Conservation (phyloP, 2,113 vertebrate genomes). For the Neogobius melanostomus region DNA sequence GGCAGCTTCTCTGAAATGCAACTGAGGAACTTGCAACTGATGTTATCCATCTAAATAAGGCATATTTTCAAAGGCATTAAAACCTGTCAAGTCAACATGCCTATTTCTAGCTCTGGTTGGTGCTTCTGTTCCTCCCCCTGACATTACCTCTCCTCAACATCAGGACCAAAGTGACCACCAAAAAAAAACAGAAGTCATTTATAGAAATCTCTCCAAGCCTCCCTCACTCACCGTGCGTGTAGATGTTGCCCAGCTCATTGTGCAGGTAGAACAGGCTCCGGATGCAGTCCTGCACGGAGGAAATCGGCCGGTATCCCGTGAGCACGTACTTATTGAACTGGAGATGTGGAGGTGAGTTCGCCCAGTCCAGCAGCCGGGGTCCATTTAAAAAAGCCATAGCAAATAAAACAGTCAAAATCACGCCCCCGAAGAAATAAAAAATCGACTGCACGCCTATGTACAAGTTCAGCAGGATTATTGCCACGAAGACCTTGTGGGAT, state of each 20-base stretch:
- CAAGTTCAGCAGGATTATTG: constrained; percentile 66
- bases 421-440: constrained; percentile 66
- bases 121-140: not conserved
- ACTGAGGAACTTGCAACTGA: too few species aligned
- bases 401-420: constrained; percentile 61
- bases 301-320: constrained; percentile 87
- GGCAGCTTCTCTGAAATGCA: too few species aligned
- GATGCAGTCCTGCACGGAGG: constrained; percentile 86
- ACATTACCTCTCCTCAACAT: not conserved
- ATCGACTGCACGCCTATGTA: constrained; percentile 71
- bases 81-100: too few species aligned
- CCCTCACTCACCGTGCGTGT: constrained; percentile 86
- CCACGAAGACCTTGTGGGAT: constrained; percentile 65
- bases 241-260: constrained; percentile 93
- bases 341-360: constrained; percentile 87
- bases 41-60: too few species aligned
- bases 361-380: constrained; percentile 89
- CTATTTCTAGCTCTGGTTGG: not conserved
- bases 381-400: constrained; percentile 86
- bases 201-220: not conserved
- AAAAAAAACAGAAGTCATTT: not conserved
- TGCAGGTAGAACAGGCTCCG: constrained; percentile 91
- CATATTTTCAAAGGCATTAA: too few species aligned
- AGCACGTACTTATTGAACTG: constrained; percentile 93
- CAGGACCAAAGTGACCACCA: not conserved